These are phyloP conservation scores for Timandra comae DNA, from an alignment of 2,888 invertebrate species.

Conservation along the genomic window DNA sequence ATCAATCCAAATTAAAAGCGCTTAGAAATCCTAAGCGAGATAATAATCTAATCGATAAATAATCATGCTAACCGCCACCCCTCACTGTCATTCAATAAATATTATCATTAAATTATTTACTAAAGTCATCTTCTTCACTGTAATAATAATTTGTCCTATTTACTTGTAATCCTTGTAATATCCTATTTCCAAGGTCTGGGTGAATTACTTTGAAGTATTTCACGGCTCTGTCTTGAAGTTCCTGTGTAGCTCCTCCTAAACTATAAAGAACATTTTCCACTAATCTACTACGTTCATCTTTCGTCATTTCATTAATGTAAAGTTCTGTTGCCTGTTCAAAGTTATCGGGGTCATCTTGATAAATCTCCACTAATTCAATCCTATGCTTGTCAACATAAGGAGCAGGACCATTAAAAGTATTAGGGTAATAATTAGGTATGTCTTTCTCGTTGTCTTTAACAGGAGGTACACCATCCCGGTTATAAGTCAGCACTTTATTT, in stretches of 20 bases:
- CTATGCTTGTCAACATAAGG: conserved; percentile 77
- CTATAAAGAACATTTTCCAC: conserved; percentile 85
- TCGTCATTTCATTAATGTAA: conserved; percentile 78
- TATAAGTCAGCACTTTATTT: conserved; percentile 81
- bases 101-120: too few species aligned
- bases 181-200: conserved; percentile 7
- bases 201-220: conserved; percentile 5
- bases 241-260: conserved; percentile 81
- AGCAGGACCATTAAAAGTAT: conserved; percentile 91
- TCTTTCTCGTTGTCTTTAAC: conserved; percentile 87
- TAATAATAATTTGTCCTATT: neutral
- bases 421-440: conserved; percentile 96
- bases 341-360: conserved; percentile 88
- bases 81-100: too few species aligned
- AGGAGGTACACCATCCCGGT: conserved; percentile 89
- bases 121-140: too few species aligned
- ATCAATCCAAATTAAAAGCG: too few species aligned
- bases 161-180: conserved; percentile 5
- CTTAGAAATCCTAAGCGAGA: too few species aligned
- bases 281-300: conserved; percentile 81
- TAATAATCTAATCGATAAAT: too few species aligned
- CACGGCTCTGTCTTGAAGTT: conserved; percentile 5
- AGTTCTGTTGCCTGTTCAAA: conserved; percentile 84
- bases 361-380: conserved; percentile 68
- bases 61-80: too few species aligned